Conservation (phyloP, 2,888 invertebrate genomes). For the Apamea sordens region DNA sequence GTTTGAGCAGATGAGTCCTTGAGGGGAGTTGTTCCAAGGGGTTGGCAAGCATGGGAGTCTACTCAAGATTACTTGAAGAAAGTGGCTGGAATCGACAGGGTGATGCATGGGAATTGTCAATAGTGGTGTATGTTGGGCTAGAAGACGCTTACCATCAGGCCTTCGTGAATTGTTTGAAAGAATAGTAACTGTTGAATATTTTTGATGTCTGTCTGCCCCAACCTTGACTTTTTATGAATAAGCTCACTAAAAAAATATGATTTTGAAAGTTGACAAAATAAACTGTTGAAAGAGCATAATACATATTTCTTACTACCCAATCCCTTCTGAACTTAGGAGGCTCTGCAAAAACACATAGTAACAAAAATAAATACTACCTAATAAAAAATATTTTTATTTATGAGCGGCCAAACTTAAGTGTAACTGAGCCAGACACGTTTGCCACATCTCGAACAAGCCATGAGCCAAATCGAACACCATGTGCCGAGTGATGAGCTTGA, state of each 20-base stretch:
- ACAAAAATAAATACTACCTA: not conserved
- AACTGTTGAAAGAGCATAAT: not conserved
- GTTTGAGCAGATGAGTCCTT: conserved; percentile 34
- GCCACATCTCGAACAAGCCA: not conserved
- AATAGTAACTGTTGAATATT: not conserved
- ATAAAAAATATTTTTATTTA: not conserved
- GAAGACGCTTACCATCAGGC: not conserved
- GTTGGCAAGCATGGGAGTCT: conserved; percentile 7
- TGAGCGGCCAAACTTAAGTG: not conserved
- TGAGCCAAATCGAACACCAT: not conserved
- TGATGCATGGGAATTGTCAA: not conserved
- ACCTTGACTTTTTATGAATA: not conserved
- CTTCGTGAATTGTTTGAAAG: not conserved
- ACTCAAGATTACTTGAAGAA: conserved; percentile 16
- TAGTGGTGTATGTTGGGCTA: not conserved
- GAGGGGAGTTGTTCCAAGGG: not conserved
- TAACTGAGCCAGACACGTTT: not conserved
- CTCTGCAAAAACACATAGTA: not conserved
- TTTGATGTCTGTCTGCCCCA: not conserved
- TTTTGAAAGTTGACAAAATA: not conserved
- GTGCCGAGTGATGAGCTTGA: not conserved
- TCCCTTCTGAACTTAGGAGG: not conserved
- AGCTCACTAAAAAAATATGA: not conserved
- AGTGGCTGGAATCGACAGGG: not conserved
- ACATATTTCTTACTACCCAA: not conserved